Base-by-base conservation (phyloP, 2,888 invertebrate species). In the Eupelmus urozonus region DNA sequence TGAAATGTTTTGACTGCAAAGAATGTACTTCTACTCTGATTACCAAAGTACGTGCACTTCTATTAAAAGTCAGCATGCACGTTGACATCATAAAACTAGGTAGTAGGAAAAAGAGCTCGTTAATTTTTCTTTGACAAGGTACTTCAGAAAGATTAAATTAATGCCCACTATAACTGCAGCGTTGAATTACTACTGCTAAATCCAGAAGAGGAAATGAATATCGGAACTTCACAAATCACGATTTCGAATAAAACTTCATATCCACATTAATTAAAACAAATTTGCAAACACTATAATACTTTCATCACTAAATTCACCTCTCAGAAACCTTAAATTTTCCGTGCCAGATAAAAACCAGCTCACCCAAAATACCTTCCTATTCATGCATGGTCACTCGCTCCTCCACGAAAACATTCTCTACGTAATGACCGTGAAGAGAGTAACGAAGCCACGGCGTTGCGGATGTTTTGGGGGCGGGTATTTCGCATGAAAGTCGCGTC, bases 391-490 rank as follows among this genome's bases (percentile, higher is more conserved):
- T 34, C 34, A n/a, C n/a, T 34, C 34, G 34, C 34, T 9, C 9
- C 3, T 34, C 20, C 20, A 11, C 1, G 49, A 27, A 42, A 23
- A 65, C 16, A 65, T 27, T n/a, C 27, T 42, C 13, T 63, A 27
- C 49, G 20, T 18, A 62, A 71, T 34, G 71, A 40, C 51, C 71
- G 25, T 40, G 67, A 75, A 75, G 75, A 67, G 53, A 25, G 51
- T 60, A 75, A 75, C 67, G 59, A 75, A 75, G 75, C 40, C 16
- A 7, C 25, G 53, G 3, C 20, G n/a, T n/a, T n/a, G n/a, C 29
- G 42, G 49, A 59, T 60, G 57, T 70, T 60, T 60, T 70, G 20
- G 20, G 34, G 29, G 60, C 49, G 34, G 5, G 20, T 53, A 3
- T 62, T 62, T 42, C 13, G 29, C 34, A 11, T 20, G 9, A 34